phyloP scores from a whole-genome alignment of 2,113 vertebrate genomes.

The Strigops habroptila region DNA sequence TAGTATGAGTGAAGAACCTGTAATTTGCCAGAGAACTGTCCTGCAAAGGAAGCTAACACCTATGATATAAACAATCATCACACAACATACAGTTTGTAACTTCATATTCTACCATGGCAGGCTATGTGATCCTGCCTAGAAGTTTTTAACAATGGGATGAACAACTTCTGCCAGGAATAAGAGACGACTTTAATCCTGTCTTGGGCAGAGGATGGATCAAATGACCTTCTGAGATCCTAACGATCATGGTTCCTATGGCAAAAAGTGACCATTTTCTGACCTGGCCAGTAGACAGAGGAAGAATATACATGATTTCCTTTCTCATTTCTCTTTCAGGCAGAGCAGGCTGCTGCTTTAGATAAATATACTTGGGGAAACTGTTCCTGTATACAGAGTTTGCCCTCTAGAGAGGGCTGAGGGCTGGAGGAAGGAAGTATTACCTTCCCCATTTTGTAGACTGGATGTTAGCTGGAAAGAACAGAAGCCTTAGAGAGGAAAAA shows the following conservation, averaged over 20 bases:
- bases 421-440: background rate
- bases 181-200: background rate
- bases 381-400: background rate
- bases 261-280: background rate
- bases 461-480: background rate
- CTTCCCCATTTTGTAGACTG: background rate
- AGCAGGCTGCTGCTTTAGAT: background rate
- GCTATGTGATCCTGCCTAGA: background rate
- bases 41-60: background rate
- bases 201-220: background rate
- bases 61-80: background rate
- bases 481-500: background rate
- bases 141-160: background rate
- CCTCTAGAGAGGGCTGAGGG: background rate
- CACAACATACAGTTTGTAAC: background rate
- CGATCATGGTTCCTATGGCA: background rate
- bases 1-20: background rate
- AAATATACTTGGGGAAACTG: background rate
- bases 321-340: background rate
- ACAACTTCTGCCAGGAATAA: background rate
- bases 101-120: background rate
- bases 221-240: background rate
- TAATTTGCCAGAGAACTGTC: background rate
- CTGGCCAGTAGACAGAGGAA: background rate
- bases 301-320: background rate